Conservation (phyloP, 2,888 invertebrate species). For the Orgyia antiqua region DNA sequence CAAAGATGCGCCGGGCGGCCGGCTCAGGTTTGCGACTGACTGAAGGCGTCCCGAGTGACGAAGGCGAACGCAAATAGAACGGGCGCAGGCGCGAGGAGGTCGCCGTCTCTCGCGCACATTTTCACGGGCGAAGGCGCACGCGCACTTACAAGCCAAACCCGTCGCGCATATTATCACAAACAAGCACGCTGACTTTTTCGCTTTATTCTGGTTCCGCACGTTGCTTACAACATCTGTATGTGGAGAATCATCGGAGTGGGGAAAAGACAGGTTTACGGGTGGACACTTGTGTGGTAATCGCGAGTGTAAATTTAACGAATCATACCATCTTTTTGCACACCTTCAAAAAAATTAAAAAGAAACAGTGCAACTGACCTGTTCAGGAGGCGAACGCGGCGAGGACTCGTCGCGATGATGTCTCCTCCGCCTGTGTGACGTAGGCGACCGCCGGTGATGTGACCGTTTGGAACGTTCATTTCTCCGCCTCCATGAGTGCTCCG, state of each 20-base stretch:
- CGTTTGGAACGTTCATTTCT: conserved; percentile 91
- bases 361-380: conserved; percentile 68
- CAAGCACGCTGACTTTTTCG: conserved; percentile 65
- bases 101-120: conserved; percentile 76
- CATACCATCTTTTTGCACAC: conserved; percentile 46
- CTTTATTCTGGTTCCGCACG: conserved; percentile 69
- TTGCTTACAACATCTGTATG: conserved; percentile 49
- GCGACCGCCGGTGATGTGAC: conserved; percentile 89
- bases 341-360: conserved; percentile 39
- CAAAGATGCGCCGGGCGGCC: conserved; percentile 71
- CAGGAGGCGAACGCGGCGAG: conserved; percentile 66
- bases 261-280: conserved; percentile 58
- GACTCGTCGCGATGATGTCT: conserved; percentile 78
- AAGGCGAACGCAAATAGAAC: conserved; percentile 76
- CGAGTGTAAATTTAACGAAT: conserved; percentile 48
- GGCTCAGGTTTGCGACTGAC: conserved; percentile 73
- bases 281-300: conserved; percentile 55
- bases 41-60: conserved; percentile 75
- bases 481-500: conserved; percentile 87
- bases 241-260: conserved; percentile 27
- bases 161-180: conserved; percentile 64
- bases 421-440: conserved; percentile 85
- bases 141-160: conserved; percentile 75
- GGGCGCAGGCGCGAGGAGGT: conserved; percentile 75
- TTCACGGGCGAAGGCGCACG: conserved; percentile 75